Base-by-base conservation (phyloP, 2,888 invertebrate genomes). In the Pyrrhia umbra region DNA sequence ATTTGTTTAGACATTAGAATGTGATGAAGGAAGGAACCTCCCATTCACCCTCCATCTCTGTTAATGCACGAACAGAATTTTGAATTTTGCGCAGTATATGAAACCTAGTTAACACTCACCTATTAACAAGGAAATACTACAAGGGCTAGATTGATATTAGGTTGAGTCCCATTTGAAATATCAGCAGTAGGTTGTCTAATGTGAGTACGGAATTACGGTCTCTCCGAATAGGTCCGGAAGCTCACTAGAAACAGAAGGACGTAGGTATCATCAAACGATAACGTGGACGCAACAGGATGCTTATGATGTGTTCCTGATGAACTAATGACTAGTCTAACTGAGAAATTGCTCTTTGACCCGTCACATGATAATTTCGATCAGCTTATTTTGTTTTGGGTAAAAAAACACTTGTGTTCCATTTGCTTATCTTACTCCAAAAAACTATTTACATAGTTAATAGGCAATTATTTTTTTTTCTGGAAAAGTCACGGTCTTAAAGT, bases 281-380 rank as follows among this genome's bases (percentile, higher is more conserved):
- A 46, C 46, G 46, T 49, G 42, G 50, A 55, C 49, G 65, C 49
- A 64, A 68, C 82, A 72, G 84, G 83, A 84, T 71, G 81, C 59
- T 70, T 60, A 64, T 72, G 77, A 82, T 83, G 80, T 79, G 71
- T 83, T 77, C 84, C 83, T 77, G 74, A 84, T 85, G 85, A 85
- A 59, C 75, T 78, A 80, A 78, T 80, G 76, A 78, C 63, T 50
- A 68, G 72, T 60, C 60, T 67, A 77, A 82, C 76, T 79, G 72
- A 61, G 61, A 79, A 84, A 80, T 85, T 85, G 81, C 78, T 84
- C 74, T 67, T 59, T 75, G 70, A 74, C 60, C 60, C 52, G 40
- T 39, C 45, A 21, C n/a, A 23, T 50, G 59, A 73, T 75, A 74
- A 63, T 47, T 40, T 10, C 13, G 25, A 1, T 15, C 42, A 49